Evolutionary conservation across 30 jellyfish, hydroid and myxozoan genomes (phyloP).

Genomic region (Pelagia noctiluca): DNA sequence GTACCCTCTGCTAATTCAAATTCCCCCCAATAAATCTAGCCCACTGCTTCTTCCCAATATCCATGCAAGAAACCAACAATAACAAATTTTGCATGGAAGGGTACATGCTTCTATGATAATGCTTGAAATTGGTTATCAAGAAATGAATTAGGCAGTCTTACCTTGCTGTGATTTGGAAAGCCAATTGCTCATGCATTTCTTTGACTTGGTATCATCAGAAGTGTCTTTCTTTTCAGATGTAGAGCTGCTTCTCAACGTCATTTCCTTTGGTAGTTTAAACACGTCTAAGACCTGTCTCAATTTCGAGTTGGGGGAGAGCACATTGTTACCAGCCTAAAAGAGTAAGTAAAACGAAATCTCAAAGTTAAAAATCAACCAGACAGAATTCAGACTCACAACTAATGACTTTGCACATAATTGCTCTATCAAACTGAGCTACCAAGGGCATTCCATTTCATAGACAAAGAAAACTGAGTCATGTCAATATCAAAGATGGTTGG

Average conservation of each 20-base stretch:
- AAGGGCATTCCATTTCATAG: background rate
- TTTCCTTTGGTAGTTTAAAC: conserved; percentile 47
- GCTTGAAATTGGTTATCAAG: background rate
- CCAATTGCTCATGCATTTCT: conserved; percentile 46
- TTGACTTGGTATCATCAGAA: background rate
- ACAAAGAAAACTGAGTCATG: background rate
- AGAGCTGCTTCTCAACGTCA: conserved; percentile 49
- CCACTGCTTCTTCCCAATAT: background rate
- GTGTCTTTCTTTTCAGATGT: background rate
- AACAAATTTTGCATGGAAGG: background rate
- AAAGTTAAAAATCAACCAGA: too few species aligned
- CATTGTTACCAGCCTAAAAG: conserved; percentile 54
- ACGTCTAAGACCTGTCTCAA: conserved; percentile 10
- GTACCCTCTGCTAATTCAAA: background rate
- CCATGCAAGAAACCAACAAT: background rate
- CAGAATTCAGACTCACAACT: background rate
- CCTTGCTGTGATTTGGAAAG: conserved; percentile 42
- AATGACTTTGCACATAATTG: background rate
- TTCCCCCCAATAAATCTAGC: background rate
- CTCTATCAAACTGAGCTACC: background rate
- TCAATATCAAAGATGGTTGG: background rate
- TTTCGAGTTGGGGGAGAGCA: conserved; percentile 27
- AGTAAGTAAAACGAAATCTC: too few species aligned
- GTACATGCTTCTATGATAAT: background rate
- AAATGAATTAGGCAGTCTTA: background rate